These are phyloP conservation scores for Hirtodrosophila cameraria DNA, from an alignment of 2,888 invertebrate genomes.

Conservation along the genomic window DNA sequence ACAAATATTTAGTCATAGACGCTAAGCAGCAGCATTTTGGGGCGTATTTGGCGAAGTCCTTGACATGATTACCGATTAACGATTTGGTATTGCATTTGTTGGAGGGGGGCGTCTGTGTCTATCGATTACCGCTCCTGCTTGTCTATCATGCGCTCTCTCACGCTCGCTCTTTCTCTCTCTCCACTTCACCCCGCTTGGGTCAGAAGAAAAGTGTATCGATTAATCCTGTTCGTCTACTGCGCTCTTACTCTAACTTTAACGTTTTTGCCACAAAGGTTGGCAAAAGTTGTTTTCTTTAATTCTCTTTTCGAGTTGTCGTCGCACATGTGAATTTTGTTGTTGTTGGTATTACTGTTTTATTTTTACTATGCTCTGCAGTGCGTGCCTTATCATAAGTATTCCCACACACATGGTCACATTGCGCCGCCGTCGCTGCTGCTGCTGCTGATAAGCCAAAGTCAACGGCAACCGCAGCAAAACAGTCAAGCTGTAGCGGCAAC, in stretches of 20 bases:
- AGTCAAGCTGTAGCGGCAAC: background rate
- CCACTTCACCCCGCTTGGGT: background rate
- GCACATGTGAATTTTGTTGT: slow-evolving; percentile 27
- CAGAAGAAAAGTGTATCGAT: too few relatives aligned
- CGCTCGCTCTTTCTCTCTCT: too few relatives aligned
- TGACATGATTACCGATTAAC: slow-evolving; percentile 46
- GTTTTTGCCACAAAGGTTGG: slow-evolving; percentile 24
- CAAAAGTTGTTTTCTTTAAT: slow-evolving; percentile 1
- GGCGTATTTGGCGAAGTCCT: slow-evolving; percentile 37
- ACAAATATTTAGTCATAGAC: slow-evolving; percentile 58
- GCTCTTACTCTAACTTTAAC: background rate
- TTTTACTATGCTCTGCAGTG: too few relatives aligned
- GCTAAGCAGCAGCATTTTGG: slow-evolving; percentile 7
- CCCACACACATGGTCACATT: slow-evolving; percentile 35
- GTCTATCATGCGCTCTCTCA: slow-evolving; percentile 5
- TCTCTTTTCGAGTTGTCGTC: slow-evolving; percentile 12
- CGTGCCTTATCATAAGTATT: slow-evolving; percentile 32
- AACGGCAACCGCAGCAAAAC: slow-evolving; percentile 5
- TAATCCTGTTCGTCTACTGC: too few relatives aligned
- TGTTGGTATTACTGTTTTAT: slow-evolving; percentile 11
- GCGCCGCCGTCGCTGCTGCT: too few relatives aligned
- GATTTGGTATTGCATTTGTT: slow-evolving; percentile 29
- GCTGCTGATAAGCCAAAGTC: slow-evolving; percentile 29
- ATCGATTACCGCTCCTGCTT: slow-evolving; percentile 43
- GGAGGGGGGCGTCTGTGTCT: slow-evolving; percentile 13